Base-by-base conservation (phyloP, 2,888 invertebrate species). In the Melangyna quadrimaculata region DNA sequence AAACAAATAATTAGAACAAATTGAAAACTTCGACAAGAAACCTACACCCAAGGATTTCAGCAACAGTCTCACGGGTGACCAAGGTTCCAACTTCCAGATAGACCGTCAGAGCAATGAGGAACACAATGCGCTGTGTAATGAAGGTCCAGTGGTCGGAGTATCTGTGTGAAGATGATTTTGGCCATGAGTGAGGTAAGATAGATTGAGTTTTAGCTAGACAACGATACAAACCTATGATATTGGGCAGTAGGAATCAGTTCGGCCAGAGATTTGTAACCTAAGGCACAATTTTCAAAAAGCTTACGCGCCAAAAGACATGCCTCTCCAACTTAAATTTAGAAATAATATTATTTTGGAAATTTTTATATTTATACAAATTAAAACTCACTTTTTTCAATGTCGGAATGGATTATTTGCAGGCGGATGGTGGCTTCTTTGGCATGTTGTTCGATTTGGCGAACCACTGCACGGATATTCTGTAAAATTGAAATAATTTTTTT, bases 91-190 rank as follows among this genome's bases (percentile, higher is more conserved):
- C 94, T 92, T 97, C 96, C 87, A 98, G 93, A 93, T 96, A 98
- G 65, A 96, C 93, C 9, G 96, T 95, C 73, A 98, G 93, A 0
- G 97, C 94, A 59, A 95, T 94, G 14, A 97, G 93, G 91, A 96
- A 98, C 78, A 96, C 95, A 88, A 97, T 93, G 57, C 96, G 93
- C 90, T 98, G 98, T 0, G 96, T 96, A 83, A 95, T 95, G 90
- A 94, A 96, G 45, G 96, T 94, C 98, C 98, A 98, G 89, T 97
- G 96, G 89, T 98, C 98, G 88, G 97, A 95, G 90, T 95, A 98
- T 88, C 94, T 94, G 88, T 24, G 84, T 37, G 0, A 65, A 57
- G 10, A 8, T 1, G 1, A 22, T 48, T 19, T 4, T 19, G n/a
- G n/a, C 45, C 0, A n/a, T 4, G 9, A 19, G 9, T 27, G 1